These are phyloP conservation scores for Otolemur garnettii DNA, from an alignment of 2,113 vertebrate species.

Conservation along the genomic window DNA sequence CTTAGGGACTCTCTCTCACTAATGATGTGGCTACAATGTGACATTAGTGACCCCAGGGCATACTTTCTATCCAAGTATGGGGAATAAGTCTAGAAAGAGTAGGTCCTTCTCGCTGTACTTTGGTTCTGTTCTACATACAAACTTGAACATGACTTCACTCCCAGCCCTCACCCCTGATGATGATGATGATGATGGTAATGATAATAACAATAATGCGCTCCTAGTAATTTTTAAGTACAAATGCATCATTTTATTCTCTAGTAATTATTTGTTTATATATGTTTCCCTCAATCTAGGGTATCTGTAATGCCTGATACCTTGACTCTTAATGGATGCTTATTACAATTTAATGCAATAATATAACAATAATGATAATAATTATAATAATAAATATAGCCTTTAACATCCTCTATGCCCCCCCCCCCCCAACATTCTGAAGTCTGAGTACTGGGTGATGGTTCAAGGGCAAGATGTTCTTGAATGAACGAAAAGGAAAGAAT, in stretches of 20 bases:
- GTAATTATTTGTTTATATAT: neutral
- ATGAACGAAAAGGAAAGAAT: conserved; percentile 28
- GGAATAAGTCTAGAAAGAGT: neutral
- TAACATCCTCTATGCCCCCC: neutral
- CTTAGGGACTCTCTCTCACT: neutral
- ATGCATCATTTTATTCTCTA: neutral
- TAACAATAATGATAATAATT: neutral
- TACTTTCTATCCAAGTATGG: neutral
- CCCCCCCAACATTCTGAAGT: neutral
- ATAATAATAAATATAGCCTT: neutral
- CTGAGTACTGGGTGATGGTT: neutral
- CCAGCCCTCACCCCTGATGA: neutral
- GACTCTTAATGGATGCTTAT: neutral
- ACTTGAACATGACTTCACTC: neutral
- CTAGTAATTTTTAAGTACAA: neutral
- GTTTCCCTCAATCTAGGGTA: neutral
- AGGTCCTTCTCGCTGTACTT: neutral
- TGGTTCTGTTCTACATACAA: neutral
- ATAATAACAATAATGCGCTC: neutral
- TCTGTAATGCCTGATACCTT: neutral
- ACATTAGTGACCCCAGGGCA: neutral
- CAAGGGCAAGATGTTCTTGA: neutral
- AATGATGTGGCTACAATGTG: neutral
- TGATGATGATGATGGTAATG: neutral
- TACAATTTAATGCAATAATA: neutral